These are phyloP conservation scores for Delphinapterus leucas DNA, from an alignment of 2,113 vertebrate genomes.

Conservation along the genomic window DNA sequence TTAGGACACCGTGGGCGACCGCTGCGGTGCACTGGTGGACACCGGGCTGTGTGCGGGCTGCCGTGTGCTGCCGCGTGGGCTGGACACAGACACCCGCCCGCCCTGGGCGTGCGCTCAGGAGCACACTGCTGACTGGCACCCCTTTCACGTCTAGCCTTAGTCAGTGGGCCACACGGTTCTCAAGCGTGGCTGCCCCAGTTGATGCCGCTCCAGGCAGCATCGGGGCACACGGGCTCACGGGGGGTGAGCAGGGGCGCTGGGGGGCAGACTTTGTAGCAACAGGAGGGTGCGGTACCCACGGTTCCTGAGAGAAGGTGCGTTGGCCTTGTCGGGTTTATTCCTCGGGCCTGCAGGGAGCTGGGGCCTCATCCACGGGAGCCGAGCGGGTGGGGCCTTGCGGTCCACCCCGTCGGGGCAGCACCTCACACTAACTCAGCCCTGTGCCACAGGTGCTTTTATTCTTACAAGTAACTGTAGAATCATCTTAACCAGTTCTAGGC, in stretches of 20 bases:
- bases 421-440: accelerated
- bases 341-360: background rate
- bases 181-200: background rate
- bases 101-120: background rate
- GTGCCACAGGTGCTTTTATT: accelerated
- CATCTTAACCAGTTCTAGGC: background rate
- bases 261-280: background rate
- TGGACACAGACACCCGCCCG: accelerated
- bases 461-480: background rate
- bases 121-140: background rate
- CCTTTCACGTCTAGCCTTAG: background rate
- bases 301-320: accelerated
- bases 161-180: background rate
- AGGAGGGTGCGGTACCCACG: too few species aligned
- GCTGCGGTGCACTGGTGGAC: background rate
- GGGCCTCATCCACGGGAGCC: accelerated
- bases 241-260: background rate
- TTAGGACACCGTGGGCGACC: accelerated
- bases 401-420: accelerated
- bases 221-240: background rate
- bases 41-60: background rate
- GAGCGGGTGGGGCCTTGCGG: background rate
- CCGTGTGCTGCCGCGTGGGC: background rate
- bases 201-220: background rate
- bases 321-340: too few species aligned